Evolutionary conservation across 2,113 vertebrate genomes (phyloP).

Genomic region (Entomyzon cyanotis): DNA sequence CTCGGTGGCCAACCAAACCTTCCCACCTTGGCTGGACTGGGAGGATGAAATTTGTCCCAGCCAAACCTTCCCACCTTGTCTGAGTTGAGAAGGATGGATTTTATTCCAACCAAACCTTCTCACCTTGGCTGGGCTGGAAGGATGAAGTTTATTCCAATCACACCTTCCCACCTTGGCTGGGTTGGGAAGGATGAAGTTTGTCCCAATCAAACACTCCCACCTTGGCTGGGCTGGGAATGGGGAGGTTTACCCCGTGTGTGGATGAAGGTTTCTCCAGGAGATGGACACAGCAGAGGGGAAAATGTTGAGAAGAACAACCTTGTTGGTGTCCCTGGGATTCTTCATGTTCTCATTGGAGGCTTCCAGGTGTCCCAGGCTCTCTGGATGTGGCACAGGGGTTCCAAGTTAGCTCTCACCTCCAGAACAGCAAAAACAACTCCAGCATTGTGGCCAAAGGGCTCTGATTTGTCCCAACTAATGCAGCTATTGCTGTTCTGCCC

Average conservation of each 20-base stretch:
- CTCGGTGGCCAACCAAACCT: background rate
- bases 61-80: background rate
- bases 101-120: background rate
- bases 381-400: background rate
- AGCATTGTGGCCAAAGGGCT: background rate
- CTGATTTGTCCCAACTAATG: background rate
- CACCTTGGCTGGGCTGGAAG: rapidly evolving
- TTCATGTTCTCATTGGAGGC: rapidly evolving
- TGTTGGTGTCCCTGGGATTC: background rate
- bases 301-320: background rate
- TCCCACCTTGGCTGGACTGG: background rate
- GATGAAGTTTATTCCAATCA: rapidly evolving
- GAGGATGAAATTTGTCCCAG: rapidly evolving
- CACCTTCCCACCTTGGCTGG: background rate
- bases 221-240: background rate
- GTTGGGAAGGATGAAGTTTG: background rate
- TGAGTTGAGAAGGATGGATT: background rate
- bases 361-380: background rate
- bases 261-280: background rate
- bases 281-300: background rate
- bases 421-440: background rate
- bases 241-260: background rate
- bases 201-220: background rate
- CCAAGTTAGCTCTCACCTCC: background rate
- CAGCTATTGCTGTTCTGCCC: background rate